Conservation (phyloP, 2,113 vertebrate genomes). For the Nyctereutes procyonoides region DNA sequence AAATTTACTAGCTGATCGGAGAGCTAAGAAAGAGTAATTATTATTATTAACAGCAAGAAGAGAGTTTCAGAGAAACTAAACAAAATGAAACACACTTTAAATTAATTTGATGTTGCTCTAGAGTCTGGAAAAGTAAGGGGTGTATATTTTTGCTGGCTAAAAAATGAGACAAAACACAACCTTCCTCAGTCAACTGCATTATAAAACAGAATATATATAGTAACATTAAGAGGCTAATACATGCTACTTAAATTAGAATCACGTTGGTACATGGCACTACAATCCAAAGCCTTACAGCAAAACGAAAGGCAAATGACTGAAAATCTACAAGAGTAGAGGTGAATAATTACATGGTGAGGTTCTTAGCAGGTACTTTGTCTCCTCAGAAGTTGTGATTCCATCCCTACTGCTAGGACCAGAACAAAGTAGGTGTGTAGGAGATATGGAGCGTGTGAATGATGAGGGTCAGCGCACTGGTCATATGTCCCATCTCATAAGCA, state of each 20-base stretch:
- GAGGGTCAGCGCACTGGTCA: neutral
- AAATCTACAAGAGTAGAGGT: neutral
- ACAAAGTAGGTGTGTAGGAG: neutral
- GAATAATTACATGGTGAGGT: neutral
- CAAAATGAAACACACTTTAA: slow-evolving; percentile 72
- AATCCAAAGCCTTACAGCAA: neutral
- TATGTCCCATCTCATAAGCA: neutral
- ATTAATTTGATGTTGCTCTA: slow-evolving; percentile 75
- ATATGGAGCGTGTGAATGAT: neutral
- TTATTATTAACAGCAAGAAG: slow-evolving; percentile 67
- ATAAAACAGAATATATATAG: slow-evolving; percentile 68
- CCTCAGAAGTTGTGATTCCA: neutral
- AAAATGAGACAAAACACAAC: slow-evolving; percentile 67
- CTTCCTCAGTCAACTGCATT: slow-evolving; percentile 57
- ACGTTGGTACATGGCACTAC: neutral
- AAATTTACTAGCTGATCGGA: slow-evolving; percentile 72
- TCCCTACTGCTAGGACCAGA: neutral
- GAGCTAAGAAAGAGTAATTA: slow-evolving; percentile 58
- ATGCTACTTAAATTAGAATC: slow-evolving; percentile 65
- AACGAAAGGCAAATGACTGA: slow-evolving; percentile 46
- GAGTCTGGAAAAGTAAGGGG: slow-evolving; percentile 59
- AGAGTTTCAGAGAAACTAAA: slow-evolving; percentile 62
- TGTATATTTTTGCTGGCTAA: slow-evolving; percentile 71
- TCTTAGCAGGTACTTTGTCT: neutral
- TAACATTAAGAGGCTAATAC: slow-evolving; percentile 55